Conservation (phyloP, 2,888 invertebrate genomes). For the Lysandra coridon region DNA sequence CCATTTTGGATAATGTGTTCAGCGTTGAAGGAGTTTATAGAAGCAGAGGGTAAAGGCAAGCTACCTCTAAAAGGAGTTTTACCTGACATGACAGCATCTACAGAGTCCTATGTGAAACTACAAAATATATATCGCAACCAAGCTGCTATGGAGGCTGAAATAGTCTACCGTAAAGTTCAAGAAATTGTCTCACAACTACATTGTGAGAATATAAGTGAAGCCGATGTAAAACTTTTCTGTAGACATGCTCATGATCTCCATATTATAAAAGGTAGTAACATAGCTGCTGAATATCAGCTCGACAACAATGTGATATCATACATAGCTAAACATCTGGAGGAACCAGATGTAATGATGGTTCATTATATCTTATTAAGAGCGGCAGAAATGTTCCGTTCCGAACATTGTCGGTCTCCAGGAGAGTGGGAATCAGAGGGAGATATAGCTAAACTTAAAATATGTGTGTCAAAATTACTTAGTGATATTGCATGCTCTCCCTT, state of each 20-base stretch:
- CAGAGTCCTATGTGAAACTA: conserved; percentile 92
- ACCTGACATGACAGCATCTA: conserved; percentile 98
- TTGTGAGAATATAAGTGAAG: conserved; percentile 87
- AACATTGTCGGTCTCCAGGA: conserved; percentile 94
- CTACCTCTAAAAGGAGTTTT: conserved; percentile 93
- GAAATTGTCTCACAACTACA: conserved; percentile 89
- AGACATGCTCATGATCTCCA: conserved; percentile 91
- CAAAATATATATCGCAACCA: conserved; percentile 94
- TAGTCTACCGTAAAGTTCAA: conserved; percentile 89
- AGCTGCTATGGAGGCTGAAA: conserved; percentile 90
- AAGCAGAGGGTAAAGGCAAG: conserved; percentile 89
- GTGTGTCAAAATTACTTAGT: conserved; percentile 85
- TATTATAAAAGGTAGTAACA: conserved; percentile 88
- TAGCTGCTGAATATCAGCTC: conserved; percentile 90
- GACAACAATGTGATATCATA: conserved; percentile 80
- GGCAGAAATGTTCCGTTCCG: conserved; percentile 93
- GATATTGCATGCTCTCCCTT: conserved; percentile 92
- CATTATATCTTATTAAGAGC: conserved; percentile 95
- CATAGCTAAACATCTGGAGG: conserved; percentile 86
- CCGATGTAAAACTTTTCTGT: conserved; percentile 92
- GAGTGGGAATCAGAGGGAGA: conserved; percentile 95
- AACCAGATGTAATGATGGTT: conserved; percentile 92
- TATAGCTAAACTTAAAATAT: conserved; percentile 90
- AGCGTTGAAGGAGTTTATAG: conserved; percentile 92
- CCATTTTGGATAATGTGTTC: conserved; percentile 96